Conservation (phyloP, 2,113 vertebrate genomes). For the Rhinolophus sinicus region DNA sequence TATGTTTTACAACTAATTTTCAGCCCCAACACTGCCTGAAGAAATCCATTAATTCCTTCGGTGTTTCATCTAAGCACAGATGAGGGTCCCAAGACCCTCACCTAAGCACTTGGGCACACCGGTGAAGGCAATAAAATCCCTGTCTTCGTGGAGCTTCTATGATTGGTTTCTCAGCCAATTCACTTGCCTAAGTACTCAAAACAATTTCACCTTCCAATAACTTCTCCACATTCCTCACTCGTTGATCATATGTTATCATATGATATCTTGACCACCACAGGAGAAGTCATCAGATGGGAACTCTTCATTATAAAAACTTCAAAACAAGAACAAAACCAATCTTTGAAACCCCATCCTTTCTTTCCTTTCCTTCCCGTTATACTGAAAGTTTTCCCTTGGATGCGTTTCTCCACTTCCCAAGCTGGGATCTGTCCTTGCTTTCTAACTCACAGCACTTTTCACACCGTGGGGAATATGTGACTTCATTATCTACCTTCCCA, state of each 20-base stretch:
- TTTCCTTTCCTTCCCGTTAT: background rate
- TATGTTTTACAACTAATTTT: background rate
- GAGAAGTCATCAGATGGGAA: background rate
- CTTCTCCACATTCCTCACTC: background rate
- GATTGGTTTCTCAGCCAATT: background rate
- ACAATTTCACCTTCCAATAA: background rate
- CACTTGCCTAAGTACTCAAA: background rate
- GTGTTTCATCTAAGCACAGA: too few species aligned
- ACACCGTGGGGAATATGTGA: background rate
- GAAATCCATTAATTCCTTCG: background rate
- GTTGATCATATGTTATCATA: background rate
- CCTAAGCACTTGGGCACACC: background rate
- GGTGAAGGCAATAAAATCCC: background rate
- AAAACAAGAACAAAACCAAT: too few species aligned
- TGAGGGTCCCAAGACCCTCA: too few species aligned
- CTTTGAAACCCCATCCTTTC: background rate
- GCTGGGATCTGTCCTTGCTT: background rate
- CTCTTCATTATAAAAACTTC: too few species aligned
- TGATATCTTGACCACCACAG: background rate
- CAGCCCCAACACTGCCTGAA: background rate
- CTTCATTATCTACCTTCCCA: background rate
- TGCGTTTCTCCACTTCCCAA: background rate
- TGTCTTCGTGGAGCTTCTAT: too few species aligned
- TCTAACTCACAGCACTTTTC: background rate
- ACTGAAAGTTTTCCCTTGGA: background rate